Evolutionary conservation across 2,888 invertebrate species (phyloP).

Genomic region (Venusia cambrica): DNA sequence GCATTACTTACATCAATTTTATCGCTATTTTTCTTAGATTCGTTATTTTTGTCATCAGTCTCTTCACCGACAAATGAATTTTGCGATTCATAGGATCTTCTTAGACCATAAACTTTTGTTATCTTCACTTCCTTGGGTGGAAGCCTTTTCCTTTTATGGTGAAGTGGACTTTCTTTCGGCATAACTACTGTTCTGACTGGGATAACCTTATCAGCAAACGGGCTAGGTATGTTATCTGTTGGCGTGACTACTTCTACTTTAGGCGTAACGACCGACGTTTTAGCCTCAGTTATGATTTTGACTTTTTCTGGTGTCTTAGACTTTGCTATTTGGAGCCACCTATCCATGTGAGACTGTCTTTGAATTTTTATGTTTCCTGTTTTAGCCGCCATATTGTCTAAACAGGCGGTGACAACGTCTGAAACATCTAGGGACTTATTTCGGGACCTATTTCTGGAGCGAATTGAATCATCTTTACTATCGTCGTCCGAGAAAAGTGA

Average conservation of each 20-base stretch:
- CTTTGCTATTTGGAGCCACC: conserved; percentile 75
- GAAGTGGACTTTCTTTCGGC: conserved; percentile 23
- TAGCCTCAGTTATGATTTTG: conserved; percentile 6
- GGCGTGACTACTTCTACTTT: conserved; percentile 12
- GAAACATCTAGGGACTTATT: conserved; percentile 57
- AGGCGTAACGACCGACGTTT: conserved; percentile 1
- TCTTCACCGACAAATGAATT: conserved; percentile 20
- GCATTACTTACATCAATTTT: conserved; percentile 1
- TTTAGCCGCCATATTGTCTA: conserved; percentile 75
- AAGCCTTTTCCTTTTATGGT: conserved; percentile 40
- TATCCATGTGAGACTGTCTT: conserved; percentile 75
- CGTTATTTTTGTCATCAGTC: conserved; percentile 2
- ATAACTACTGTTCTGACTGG: conserved; percentile 1
- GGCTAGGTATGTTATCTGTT: background rate
- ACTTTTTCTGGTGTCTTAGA: conserved; percentile 72
- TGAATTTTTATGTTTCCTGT: conserved; percentile 73
- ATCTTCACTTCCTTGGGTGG: conserved; percentile 29
- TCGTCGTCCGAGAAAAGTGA: conserved; percentile 69
- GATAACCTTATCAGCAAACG: background rate
- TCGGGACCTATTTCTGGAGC: conserved; percentile 47
- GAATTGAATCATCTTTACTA: conserved; percentile 53
- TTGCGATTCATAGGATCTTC: conserved; percentile 50
- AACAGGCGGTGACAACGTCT: conserved; percentile 71
- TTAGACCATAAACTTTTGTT: conserved; percentile 45
- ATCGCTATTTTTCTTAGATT: conserved; percentile 5